phyloP scores from a whole-genome alignment of 2,888 invertebrate species.

The Heteromyza rotundicornis region DNA sequence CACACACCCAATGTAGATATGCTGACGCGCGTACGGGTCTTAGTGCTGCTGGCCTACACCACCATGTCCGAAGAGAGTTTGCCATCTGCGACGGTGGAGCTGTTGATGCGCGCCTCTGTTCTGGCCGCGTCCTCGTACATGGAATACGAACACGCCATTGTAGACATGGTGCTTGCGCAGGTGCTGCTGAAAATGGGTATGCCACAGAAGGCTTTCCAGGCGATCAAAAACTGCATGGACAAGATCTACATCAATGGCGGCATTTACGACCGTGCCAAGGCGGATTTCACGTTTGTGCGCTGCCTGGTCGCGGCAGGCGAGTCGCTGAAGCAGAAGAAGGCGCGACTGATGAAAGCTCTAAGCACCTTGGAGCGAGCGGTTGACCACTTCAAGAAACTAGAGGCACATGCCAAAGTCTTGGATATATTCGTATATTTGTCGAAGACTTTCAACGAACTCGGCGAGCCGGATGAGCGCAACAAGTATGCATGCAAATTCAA shows the following conservation, averaged over 20 bases:
- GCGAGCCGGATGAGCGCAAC: constrained; percentile 75
- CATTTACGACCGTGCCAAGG: constrained; percentile 79
- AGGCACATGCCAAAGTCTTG: constrained; percentile 77
- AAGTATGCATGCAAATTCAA: constrained; percentile 82
- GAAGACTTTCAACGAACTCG: constrained; percentile 76
- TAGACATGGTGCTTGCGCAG: constrained; percentile 81
- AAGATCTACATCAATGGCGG: constrained; percentile 81
- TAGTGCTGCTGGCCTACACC: constrained; percentile 73
- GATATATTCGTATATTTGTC: constrained; percentile 67
- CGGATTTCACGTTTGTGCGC: constrained; percentile 76
- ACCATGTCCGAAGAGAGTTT: constrained; percentile 66
- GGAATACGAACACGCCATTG: constrained; percentile 76
- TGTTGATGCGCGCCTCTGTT: constrained; percentile 75
- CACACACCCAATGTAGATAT: constrained; percentile 56
- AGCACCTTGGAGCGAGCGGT: constrained; percentile 72
- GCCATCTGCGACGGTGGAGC: constrained; percentile 67
- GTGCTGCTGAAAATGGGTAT: constrained; percentile 76
- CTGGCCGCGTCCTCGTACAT: constrained; percentile 77
- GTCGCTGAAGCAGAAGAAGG: constrained; percentile 37
- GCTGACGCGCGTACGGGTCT: constrained; percentile 67
- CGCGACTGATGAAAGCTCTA: constrained; percentile 44
- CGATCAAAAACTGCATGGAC: constrained; percentile 74
- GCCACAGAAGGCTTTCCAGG: constrained; percentile 75
- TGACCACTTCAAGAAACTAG: constrained; percentile 74
- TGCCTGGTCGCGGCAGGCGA: constrained; percentile 73